Base-by-base conservation (phyloP, 2,113 vertebrate genomes). In the Monopterus albus region DNA sequence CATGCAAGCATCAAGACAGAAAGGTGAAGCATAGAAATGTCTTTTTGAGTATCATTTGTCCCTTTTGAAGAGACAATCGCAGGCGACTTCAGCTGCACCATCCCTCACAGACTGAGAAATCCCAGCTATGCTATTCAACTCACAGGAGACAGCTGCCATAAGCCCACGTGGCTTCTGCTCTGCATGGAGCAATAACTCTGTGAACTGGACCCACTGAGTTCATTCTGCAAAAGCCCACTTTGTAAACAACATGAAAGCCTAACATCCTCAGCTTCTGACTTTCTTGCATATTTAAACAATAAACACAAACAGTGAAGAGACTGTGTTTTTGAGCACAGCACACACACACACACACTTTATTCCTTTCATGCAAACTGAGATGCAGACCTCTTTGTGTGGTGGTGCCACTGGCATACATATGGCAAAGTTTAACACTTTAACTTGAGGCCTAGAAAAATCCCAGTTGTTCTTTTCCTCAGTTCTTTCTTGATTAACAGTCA, bases 61-160 rank as follows among this genome's bases (percentile, higher is more conserved):
- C 31, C 7, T 14, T 79, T 9, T 52, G n/a, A 81, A 83, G 62
- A 14, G 4, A 56, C 26, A 56, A 45, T 79, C 70, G 73, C 28
- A 25, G 43, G 26, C 28, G 11, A 65, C 50, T 75, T 52, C 12
- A 65, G 53, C 59, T 39, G 46, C 29, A 66, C 52, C 65, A 52
- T 40, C 46, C 80, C 26, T 21, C 43, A 26, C 75, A 55, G 79
- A 83, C 8, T 9, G 28, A 78, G 70, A 86, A 84, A 90, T 84
- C 38, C 53, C 40, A 75, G 47, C 71, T 63, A 86, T 89, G 88
- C 75, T 73, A 86, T 85, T 89, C 86, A 89, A 86, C 84, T 89
- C 86, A 89, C 29, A 51, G 50, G 31, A 77, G 71, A 79, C 90
- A 88, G 81, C 84, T 90, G 90, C 75, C 73, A 55, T 47, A 74